Percentiles rank a stretch among this genome's conserved stretches.
phyloP scores from a whole-genome alignment of 2,797 vertebrate genomes.

The Chrysocyon brachyurus region DNA sequence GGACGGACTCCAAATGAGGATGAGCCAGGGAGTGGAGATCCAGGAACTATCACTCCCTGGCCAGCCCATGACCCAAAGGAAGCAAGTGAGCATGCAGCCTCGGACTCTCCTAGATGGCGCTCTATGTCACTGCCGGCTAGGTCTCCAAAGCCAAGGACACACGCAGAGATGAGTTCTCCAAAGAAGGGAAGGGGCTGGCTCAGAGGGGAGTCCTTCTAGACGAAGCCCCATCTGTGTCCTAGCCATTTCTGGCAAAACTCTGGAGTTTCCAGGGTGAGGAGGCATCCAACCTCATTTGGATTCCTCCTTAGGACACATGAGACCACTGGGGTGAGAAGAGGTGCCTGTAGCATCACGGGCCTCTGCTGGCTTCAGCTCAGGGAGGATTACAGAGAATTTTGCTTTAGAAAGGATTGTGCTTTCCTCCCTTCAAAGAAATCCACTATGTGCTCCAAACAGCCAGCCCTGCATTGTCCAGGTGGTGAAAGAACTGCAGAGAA shows the following conservation, averaged over 20 bases:
- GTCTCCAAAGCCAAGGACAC: not conserved
- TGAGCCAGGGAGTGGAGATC: not conserved
- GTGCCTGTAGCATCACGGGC: not conserved
- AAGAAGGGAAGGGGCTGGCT: rapidly evolving
- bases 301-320: not conserved
- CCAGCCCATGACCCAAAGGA: not conserved
- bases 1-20: not conserved
- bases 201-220: not conserved
- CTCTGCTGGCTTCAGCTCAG: not conserved
- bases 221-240: not conserved
- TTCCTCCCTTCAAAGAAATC: not conserved
- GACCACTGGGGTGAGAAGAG: not conserved
- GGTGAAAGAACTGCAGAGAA: not conserved
- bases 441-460: too few relatives aligned
- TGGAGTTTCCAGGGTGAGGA: not conserved
- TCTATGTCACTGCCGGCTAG: not conserved
- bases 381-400: not conserved
- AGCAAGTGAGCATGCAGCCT: not conserved
- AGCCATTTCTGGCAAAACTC: too few relatives aligned
- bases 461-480: not conserved
- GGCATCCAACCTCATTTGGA: rapidly evolving
- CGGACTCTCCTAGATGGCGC: not conserved
- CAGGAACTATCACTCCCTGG: not conserved
- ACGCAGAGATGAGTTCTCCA: not conserved
- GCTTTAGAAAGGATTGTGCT: not conserved